These are phyloP conservation scores for Marcusenius ussheri DNA, from an alignment of 2,113 vertebrate species.

Conservation along the genomic window DNA sequence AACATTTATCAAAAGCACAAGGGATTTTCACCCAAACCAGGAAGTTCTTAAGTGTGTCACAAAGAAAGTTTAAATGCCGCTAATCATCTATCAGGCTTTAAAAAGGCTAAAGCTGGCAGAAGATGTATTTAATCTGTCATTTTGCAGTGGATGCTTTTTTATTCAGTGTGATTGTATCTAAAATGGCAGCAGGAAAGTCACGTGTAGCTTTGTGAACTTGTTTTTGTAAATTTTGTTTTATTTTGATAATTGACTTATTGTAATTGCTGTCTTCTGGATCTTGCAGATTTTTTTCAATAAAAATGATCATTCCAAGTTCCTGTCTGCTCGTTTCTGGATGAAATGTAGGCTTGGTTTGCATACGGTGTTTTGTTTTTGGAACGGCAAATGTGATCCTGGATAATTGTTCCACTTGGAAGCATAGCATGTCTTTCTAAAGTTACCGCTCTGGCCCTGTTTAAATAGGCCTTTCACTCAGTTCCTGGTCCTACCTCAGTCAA, in stretches of 20 bases:
- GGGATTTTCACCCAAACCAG: not conserved
- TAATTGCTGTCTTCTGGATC: not conserved
- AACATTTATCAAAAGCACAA: not conserved
- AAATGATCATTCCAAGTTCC: not conserved
- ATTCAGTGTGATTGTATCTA: conserved; percentile 1
- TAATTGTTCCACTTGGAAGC: not conserved
- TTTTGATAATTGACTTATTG: not conserved
- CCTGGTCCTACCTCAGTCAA: not conserved
- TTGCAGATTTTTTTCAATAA: not conserved
- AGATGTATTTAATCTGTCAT: not conserved
- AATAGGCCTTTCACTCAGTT: not conserved
- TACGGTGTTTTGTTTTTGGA: not conserved
- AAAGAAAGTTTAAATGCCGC: not conserved
- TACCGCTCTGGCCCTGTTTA: not conserved
- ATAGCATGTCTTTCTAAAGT: not conserved
- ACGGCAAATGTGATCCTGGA: not conserved
- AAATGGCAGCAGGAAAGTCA: not conserved
- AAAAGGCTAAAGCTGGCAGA: not conserved
- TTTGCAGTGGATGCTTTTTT: not conserved
- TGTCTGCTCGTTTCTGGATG: not conserved
- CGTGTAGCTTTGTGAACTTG: not conserved
- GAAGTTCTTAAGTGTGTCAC: not conserved
- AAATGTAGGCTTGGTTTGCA: not conserved
- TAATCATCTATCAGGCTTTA: not conserved
- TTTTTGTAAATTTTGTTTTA: not conserved